A percentile compares a stretch with the other conserved stretches of the same genome.
phyloP scores from a whole-genome alignment of 2,888 invertebrate genomes.

The Hipparchia sbordonii region DNA sequence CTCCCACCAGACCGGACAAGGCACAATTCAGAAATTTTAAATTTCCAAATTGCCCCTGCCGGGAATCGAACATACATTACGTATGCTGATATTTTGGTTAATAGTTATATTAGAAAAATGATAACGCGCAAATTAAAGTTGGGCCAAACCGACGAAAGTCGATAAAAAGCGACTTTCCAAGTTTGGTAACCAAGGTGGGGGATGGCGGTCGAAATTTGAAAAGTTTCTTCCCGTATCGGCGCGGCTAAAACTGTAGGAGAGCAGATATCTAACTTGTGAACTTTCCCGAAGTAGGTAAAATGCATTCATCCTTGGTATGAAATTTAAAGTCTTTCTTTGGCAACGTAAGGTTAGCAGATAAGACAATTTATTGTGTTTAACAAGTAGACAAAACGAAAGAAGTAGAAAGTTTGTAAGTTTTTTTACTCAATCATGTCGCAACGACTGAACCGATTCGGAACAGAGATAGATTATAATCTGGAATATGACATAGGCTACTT shows the following conservation, averaged over 20 bases:
- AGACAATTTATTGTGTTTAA: background rate
- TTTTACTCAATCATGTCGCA: too few relatives aligned
- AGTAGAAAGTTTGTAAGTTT: too few relatives aligned
- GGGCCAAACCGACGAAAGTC: background rate
- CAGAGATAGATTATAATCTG: too few relatives aligned
- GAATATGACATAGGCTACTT: too few relatives aligned
- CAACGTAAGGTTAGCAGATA: constrained; percentile 8
- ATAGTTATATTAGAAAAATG: background rate
- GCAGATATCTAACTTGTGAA: constrained; percentile 24
- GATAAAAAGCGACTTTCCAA: constrained; percentile 8
- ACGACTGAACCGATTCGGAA: too few relatives aligned
- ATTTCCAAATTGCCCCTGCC: too few relatives aligned
- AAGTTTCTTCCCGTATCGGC: constrained; percentile 19
- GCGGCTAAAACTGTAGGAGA: constrained; percentile 4
- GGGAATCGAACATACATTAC: too few relatives aligned
- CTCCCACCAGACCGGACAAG: too few relatives aligned
- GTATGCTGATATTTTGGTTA: too few relatives aligned
- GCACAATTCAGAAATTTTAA: too few relatives aligned
- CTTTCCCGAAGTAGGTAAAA: constrained; percentile 19
- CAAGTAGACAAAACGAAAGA: too few relatives aligned
- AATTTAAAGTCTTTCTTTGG: constrained; percentile 29
- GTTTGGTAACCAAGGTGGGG: constrained; percentile 6
- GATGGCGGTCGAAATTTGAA: constrained; percentile 23
- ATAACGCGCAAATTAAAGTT: background rate
- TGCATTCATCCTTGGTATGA: constrained; percentile 30